A percentile compares a stretch with the other conserved stretches of the same genome.
Conservation (phyloP, 2,113 vertebrate genomes). For the Zosterops lateralis region DNA sequence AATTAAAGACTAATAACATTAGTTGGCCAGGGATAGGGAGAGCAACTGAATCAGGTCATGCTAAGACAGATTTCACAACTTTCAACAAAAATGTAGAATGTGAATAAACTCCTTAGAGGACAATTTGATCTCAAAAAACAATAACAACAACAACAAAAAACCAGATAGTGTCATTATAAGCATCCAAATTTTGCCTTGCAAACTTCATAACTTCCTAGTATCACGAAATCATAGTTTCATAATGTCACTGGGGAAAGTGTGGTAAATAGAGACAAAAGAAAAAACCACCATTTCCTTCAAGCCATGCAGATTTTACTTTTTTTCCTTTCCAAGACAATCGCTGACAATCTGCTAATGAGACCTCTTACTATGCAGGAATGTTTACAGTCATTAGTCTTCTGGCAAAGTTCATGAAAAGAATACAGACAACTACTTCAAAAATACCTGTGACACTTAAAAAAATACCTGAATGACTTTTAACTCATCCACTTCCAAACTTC, state of each 20-base stretch:
- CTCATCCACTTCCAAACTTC: neutral
- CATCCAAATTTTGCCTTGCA: neutral
- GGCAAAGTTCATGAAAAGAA: conserved; percentile 48
- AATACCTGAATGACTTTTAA: neutral
- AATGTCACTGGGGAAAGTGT: neutral
- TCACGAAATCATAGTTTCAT: neutral
- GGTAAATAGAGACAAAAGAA: neutral
- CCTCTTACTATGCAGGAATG: conserved; percentile 33
- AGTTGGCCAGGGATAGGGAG: neutral
- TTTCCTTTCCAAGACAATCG: neutral
- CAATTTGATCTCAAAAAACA: neutral
- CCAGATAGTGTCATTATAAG: neutral
- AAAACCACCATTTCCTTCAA: neutral
- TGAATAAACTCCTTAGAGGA: neutral
- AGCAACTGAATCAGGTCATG: neutral
- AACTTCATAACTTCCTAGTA: neutral
- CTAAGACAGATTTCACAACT: neutral
- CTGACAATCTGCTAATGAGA: conserved; percentile 3
- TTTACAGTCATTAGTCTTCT: conserved; percentile 32
- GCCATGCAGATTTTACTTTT: neutral
- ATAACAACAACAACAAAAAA: too few relatives aligned
- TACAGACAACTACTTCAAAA: conserved; percentile 3
- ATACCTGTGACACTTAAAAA: neutral
- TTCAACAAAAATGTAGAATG: neutral
- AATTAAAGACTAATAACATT: neutral